phyloP scores from a whole-genome alignment of 2,113 vertebrate species.

The Campylorhamphus procurvoides region DNA sequence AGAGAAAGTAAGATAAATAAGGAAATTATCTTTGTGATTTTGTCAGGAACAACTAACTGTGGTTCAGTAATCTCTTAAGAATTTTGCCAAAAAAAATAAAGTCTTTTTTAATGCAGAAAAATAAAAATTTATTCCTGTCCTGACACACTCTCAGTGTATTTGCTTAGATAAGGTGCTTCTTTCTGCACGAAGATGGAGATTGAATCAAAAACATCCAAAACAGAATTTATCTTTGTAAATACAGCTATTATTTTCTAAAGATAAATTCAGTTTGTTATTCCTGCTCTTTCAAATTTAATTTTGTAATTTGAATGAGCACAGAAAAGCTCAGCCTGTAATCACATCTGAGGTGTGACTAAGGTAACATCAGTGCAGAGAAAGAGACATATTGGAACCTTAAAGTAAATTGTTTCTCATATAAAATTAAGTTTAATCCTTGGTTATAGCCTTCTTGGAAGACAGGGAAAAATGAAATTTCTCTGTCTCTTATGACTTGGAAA shows the following conservation, averaged over 20 bases:
- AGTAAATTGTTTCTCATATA: neutral
- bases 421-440: neutral
- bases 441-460: neutral
- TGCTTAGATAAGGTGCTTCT: neutral
- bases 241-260: neutral
- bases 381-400: neutral
- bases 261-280: neutral
- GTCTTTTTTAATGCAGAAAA: neutral
- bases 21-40: neutral
- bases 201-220: neutral
- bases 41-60: neutral
- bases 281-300: neutral
- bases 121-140: neutral
- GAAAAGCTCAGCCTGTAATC: neutral
- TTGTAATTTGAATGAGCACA: neutral
- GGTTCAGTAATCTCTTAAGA: neutral
- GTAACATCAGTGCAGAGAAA: neutral
- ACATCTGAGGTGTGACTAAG: neutral
- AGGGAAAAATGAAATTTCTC: neutral
- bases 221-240: neutral
- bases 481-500: neutral
- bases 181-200: neutral
- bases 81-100: neutral
- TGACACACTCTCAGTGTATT: neutral
- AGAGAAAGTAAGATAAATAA: conserved; percentile 24